Evolutionary conservation across 2,113 vertebrate genomes (phyloP).

Genomic region (Labeo rohita): DNA sequence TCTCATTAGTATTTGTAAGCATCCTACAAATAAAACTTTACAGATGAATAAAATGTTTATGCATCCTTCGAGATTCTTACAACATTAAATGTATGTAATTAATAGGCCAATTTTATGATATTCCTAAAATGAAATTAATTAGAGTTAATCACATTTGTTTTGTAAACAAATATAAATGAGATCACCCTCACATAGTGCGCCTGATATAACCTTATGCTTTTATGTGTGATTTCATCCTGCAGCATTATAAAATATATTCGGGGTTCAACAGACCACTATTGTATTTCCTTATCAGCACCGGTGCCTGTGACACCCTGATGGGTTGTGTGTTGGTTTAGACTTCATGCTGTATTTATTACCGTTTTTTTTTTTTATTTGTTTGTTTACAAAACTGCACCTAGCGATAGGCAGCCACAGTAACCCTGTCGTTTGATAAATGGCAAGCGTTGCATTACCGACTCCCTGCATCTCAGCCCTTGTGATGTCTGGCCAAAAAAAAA

Average conservation of each 20-base stretch:
- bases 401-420: constrained; percentile 64
- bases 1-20: constrained; percentile 4
- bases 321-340: constrained; percentile 7
- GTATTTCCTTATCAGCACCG: constrained; percentile 13
- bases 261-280: not conserved
- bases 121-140: not conserved
- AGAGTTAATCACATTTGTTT: not conserved
- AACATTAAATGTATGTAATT: not conserved
- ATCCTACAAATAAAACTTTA: not conserved
- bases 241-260: not conserved
- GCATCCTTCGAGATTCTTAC: not conserved
- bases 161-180: not conserved
- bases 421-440: constrained; percentile 74
- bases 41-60: not conserved
- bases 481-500: constrained; percentile 63
- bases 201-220: not conserved
- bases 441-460: constrained; percentile 67
- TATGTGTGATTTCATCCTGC: not conserved
- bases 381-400: constrained; percentile 62
- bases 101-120: not conserved
- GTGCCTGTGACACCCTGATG: constrained; percentile 23
- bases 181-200: not conserved
- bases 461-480: constrained; percentile 56
- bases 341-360: constrained; percentile 59
- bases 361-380: constrained; percentile 58